These are phyloP conservation scores for Lycocorax pyrrhopterus DNA, from an alignment of 2,113 vertebrate genomes.

Conservation along the genomic window DNA sequence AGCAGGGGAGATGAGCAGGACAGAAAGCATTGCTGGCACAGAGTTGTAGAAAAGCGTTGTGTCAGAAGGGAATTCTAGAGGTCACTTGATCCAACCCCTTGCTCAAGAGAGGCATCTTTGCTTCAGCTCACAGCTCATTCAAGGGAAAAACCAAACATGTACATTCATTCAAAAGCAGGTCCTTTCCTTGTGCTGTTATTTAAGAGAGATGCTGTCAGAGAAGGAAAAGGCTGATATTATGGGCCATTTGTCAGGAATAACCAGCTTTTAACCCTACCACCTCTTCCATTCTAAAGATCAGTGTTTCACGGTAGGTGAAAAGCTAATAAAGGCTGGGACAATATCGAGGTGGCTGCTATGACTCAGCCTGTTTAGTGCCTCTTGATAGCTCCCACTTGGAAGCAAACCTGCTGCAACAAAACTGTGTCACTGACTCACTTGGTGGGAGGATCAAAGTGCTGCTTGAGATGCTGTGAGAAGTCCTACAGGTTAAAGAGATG, in stretches of 20 bases:
- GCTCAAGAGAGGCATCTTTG: background rate
- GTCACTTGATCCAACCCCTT: background rate
- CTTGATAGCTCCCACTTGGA: background rate
- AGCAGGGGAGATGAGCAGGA: background rate
- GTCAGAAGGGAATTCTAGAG: background rate
- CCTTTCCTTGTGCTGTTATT: background rate
- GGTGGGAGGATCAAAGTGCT: background rate
- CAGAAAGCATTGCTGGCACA: background rate
- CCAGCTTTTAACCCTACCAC: background rate
- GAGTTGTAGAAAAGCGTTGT: background rate
- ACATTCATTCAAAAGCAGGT: background rate
- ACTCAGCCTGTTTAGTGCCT: background rate
- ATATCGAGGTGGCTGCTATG: background rate
- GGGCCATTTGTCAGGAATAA: background rate
- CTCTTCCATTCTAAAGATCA: background rate
- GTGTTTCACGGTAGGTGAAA: background rate
- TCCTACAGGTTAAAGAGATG: background rate
- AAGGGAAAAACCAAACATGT: background rate
- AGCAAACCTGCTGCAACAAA: conserved; percentile 3
- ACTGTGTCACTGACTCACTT: background rate
- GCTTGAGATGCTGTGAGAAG: background rate
- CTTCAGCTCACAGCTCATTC: background rate
- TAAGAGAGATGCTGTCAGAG: background rate
- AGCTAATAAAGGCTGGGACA: background rate
- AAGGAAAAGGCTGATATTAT: background rate